Evolutionary conservation across 2,797 vertebrate genomes (phyloP).

Genomic region (Taenioides sp.): DNA sequence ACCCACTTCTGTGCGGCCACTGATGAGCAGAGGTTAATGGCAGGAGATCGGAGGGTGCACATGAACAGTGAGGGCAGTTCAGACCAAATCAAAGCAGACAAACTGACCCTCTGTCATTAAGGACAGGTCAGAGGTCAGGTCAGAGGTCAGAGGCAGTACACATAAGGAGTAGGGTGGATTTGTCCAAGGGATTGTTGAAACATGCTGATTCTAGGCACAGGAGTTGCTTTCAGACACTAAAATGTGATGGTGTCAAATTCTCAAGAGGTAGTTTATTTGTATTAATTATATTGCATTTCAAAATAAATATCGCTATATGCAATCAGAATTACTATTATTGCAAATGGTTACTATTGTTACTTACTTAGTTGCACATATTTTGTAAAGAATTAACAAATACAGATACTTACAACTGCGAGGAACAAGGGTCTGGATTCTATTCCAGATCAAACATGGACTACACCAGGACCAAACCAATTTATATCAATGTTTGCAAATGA

Average conservation of each 20-base stretch:
- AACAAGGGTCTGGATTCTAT: too few relatives aligned
- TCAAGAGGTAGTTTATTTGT: not conserved
- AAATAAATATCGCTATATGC: too few relatives aligned
- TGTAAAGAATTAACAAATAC: too few relatives aligned
- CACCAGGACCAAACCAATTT: too few relatives aligned
- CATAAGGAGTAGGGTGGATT: constrained; percentile 14
- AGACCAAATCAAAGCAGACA: constrained; percentile 25
- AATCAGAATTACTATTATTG: too few relatives aligned
- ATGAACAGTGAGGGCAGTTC: constrained; percentile 31
- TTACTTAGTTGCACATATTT: too few relatives aligned
- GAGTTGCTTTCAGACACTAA: not conserved
- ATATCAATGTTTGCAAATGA: too few relatives aligned
- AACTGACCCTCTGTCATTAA: constrained; percentile 32
- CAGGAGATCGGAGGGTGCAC: constrained; percentile 6
- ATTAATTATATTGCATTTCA: too few relatives aligned
- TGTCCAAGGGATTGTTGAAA: constrained; percentile 6
- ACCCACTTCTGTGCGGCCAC: constrained; percentile 12
- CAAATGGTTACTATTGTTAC: too few relatives aligned
- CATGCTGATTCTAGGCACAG: not conserved
- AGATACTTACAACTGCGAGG: too few relatives aligned
- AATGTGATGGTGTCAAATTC: not conserved
- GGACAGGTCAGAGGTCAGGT: constrained; percentile 33
- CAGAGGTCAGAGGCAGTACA: constrained; percentile 15
- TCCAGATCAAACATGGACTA: too few relatives aligned
- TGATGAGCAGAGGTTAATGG: constrained; percentile 22